Evolutionary conservation across 2,113 vertebrate species (phyloP).

Genomic region (Maccullochella peelii): DNA sequence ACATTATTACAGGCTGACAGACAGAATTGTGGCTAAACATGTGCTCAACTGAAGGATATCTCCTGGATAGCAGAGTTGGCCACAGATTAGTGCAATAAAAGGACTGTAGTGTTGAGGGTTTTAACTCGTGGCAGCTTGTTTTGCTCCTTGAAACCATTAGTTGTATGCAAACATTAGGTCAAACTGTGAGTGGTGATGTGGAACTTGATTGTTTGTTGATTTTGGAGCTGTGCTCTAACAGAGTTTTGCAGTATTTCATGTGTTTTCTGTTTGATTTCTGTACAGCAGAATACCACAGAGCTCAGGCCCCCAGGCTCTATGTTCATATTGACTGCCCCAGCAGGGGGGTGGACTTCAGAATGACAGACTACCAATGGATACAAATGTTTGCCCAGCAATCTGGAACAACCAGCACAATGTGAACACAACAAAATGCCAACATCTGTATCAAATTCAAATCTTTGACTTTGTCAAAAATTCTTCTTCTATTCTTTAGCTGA

Average conservation of each 20-base stretch:
- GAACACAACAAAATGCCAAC: slow-evolving; percentile 45
- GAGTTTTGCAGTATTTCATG: slow-evolving; percentile 48
- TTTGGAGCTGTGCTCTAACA: slow-evolving; percentile 1
- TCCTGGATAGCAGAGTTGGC: slow-evolving; percentile 10
- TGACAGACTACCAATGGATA: slow-evolving; percentile 53
- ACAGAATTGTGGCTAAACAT: slow-evolving; percentile 6
- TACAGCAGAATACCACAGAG: slow-evolving; percentile 45
- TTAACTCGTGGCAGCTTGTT: slow-evolving; percentile 13
- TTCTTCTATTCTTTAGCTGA: slow-evolving; percentile 9
- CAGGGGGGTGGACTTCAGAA: slow-evolving; percentile 48
- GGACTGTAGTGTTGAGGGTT: slow-evolving; percentile 19
- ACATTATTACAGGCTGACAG: slow-evolving; percentile 25
- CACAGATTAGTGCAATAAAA: slow-evolving; percentile 41
- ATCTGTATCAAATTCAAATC: slow-evolving; percentile 49
- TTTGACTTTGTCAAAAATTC: slow-evolving; percentile 33
- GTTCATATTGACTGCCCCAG: slow-evolving; percentile 62
- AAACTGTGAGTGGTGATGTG: slow-evolving; percentile 19
- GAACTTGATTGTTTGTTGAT: slow-evolving; percentile 38
- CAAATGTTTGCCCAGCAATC: slow-evolving; percentile 48
- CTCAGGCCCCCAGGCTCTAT: slow-evolving; percentile 47
- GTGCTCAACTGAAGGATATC: slow-evolving; percentile 4
- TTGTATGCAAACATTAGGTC: slow-evolving; percentile 22
- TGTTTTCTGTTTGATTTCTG: slow-evolving; percentile 57
- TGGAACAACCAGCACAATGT: slow-evolving; percentile 24
- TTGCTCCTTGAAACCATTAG: slow-evolving; percentile 39